Conservation (phyloP, 1,140 invertebrate species). For the Drosophila punjabiensis region DNA sequence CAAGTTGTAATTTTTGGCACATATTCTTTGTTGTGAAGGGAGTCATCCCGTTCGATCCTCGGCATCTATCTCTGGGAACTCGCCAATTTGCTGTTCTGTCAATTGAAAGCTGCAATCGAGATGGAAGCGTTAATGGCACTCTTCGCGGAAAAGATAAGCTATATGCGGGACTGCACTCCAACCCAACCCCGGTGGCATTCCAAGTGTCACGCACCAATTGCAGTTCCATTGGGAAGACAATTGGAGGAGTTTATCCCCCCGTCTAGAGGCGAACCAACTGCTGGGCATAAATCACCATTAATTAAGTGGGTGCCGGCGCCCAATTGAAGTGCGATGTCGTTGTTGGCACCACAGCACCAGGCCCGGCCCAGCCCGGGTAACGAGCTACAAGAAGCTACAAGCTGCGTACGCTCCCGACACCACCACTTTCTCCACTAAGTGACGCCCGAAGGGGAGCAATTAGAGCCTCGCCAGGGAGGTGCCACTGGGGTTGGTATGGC, state of each 20-base stretch:
- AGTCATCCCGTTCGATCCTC: conserved; percentile 21
- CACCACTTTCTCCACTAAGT: conserved; percentile 39
- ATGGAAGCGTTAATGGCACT: conserved; percentile 2
- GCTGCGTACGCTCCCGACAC: conserved; percentile 17
- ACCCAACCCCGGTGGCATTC: conserved; percentile 18
- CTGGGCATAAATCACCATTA: conserved; percentile 75
- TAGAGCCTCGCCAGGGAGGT: conserved; percentile 5
- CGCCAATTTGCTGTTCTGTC: conserved; percentile 18
- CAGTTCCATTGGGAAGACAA: conserved; percentile 58
- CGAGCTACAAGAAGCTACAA: conserved; percentile 27
- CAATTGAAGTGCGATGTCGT: conserved; percentile 67
- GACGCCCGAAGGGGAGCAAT: conserved; percentile 42
- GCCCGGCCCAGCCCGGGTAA: conserved; percentile 10
- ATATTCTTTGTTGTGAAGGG: conserved; percentile 30
- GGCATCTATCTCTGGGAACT: conserved; percentile 8
- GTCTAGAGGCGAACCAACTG: conserved; percentile 36
- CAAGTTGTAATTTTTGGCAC: conserved; percentile 68
- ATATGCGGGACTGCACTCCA: conserved; percentile 17
- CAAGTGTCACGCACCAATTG: conserved; percentile 40
- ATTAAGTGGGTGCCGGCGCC: conserved; percentile 59
- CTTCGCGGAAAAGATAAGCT: conserved; percentile 7
- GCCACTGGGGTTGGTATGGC: not conserved
- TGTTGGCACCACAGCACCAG: conserved; percentile 54
- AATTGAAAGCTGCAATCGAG: conserved; percentile 26
- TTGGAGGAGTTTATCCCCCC: conserved; percentile 51